Evolutionary conservation across 2,888 invertebrate genomes (phyloP).

Genomic region (Epinotia ramella): DNA sequence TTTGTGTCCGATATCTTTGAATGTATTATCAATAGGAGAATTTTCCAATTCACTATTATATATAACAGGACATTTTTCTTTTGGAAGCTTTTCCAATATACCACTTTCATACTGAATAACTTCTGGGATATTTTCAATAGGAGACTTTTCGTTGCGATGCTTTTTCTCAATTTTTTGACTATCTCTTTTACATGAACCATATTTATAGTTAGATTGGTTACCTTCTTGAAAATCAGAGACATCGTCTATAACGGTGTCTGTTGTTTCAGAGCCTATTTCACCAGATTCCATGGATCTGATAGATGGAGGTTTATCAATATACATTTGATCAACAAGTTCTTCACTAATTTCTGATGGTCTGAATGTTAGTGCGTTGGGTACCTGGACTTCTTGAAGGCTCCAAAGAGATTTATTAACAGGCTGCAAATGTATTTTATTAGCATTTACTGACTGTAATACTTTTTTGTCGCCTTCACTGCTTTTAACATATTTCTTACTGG

Average conservation of each 20-base stretch:
- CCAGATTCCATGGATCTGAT: constrained; percentile 61
- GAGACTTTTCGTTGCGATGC: not conserved
- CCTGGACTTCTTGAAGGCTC: constrained; percentile 54
- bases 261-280: constrained; percentile 47
- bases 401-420: constrained; percentile 59
- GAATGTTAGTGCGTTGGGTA: constrained; percentile 61
- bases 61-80: not conserved
- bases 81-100: not conserved
- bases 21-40: not conserved
- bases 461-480: constrained; percentile 56
- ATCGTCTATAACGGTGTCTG: constrained; percentile 10
- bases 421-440: constrained; percentile 61
- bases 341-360: constrained; percentile 51
- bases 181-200: constrained; percentile 5
- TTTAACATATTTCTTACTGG: constrained; percentile 65
- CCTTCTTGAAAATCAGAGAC: constrained; percentile 6
- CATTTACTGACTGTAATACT: constrained; percentile 56
- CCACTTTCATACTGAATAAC: not conserved
- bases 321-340: constrained; percentile 55
- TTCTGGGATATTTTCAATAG: not conserved
- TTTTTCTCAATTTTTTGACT: not conserved
- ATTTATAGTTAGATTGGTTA: not conserved
- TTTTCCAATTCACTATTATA: not conserved
- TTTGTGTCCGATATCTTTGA: not conserved
- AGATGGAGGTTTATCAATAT: constrained; percentile 58